A percentile compares a stretch with the other conserved stretches of the same genome.
phyloP scores from a whole-genome alignment of 2,113 vertebrate genomes.

The Zosterops pallidus region DNA sequence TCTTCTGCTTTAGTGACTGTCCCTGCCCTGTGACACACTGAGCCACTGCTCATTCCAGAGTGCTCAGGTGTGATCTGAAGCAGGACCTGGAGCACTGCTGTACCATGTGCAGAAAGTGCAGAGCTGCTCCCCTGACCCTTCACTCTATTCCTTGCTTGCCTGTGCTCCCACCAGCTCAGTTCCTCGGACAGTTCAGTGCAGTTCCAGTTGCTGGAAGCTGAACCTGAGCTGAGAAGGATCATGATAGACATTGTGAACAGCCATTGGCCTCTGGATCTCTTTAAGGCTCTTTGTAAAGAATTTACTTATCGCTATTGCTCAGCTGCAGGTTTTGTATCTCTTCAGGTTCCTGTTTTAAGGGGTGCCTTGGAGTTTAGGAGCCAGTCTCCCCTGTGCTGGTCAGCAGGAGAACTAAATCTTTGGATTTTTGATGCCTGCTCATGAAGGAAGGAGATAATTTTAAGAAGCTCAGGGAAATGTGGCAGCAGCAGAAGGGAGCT shows the following conservation, averaged over 20 bases:
- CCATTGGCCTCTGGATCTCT: neutral
- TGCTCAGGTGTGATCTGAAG: neutral
- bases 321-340: neutral
- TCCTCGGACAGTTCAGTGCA: neutral
- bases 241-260: neutral
- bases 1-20: neutral
- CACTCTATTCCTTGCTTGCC: neutral
- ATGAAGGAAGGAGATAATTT: neutral
- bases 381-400: neutral
- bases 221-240: neutral
- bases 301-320: neutral
- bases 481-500: neutral
- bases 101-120: neutral
- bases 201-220: neutral
- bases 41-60: neutral
- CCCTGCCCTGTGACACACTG: neutral
- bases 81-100: neutral
- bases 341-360: neutral
- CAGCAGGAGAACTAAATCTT: neutral
- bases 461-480: neutral
- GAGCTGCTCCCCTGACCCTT: neutral
- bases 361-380: neutral
- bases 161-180: neutral
- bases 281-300: neutral
- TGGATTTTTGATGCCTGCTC: neutral